Conservation (phyloP, 2,888 invertebrate species). For the Tillus elongatus region DNA sequence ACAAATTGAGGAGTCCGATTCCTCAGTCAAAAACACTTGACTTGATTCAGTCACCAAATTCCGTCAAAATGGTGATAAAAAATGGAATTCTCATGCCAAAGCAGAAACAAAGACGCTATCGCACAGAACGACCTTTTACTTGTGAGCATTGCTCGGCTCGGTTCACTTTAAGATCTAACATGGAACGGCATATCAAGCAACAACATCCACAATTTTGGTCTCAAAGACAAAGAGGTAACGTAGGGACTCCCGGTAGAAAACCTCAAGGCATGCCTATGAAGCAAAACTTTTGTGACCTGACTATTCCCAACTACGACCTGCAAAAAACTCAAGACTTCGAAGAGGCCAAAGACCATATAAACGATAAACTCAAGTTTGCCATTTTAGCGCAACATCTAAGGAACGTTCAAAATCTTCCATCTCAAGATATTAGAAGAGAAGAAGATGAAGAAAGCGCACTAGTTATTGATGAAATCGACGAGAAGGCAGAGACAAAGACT, state of each 20-base stretch:
- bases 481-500: constrained; percentile 31
- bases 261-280: constrained; percentile 33
- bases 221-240: constrained; percentile 58
- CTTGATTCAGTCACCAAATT: constrained; percentile 49
- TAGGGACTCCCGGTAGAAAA: constrained; percentile 46
- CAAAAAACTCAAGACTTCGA: constrained; percentile 31
- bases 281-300: constrained; percentile 31
- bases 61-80: constrained; percentile 82
- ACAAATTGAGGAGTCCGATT: constrained; percentile 40
- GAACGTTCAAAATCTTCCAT: constrained; percentile 13
- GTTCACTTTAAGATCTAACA: constrained; percentile 86
- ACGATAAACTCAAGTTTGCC: constrained; percentile 65
- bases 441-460: constrained; percentile 60
- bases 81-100: constrained; percentile 86
- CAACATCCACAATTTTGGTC: constrained; percentile 89
- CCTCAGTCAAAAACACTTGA: constrained; percentile 44
- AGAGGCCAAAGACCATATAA: constrained; percentile 40
- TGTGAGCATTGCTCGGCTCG: constrained; percentile 86
- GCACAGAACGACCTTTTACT: constrained; percentile 83
- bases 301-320: constrained; percentile 33
- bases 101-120: constrained; percentile 80
- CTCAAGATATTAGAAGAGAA: constrained; percentile 42
- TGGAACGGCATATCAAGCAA: constrained; percentile 90
- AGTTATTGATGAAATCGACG: constrained; percentile 57
- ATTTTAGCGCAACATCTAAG: constrained; percentile 68